phyloP scores from a whole-genome alignment of 2,113 vertebrate genomes.

The Choloepus hoffmanni region DNA sequence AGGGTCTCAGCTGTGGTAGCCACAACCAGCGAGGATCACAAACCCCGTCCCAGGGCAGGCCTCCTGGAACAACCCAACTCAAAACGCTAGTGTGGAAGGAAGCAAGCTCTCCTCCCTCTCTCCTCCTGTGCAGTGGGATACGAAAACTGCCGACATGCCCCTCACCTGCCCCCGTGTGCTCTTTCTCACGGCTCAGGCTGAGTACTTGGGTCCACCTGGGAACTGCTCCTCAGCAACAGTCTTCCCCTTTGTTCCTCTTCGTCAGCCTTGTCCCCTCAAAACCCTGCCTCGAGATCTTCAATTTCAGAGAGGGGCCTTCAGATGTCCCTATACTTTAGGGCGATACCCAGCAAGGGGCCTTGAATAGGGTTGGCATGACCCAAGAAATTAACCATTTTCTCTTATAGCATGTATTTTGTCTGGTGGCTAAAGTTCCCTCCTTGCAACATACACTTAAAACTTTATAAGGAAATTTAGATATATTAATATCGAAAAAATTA shows the following conservation, averaged over 20 bases:
- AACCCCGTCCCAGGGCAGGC: too few species aligned
- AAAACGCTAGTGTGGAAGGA: background rate
- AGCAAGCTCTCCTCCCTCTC: too few species aligned
- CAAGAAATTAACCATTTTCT: background rate
- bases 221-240: rapidly evolving
- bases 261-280: background rate
- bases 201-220: background rate
- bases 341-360: background rate
- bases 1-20: too few species aligned
- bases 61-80: too few species aligned
- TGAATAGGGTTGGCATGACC: too few species aligned
- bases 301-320: background rate
- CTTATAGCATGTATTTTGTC: background rate
- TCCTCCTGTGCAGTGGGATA: too few species aligned
- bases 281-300: background rate
- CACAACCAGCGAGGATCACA: too few species aligned
- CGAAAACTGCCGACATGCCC: too few species aligned
- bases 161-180: background rate
- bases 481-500: too few species aligned
- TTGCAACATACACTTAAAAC: background rate
- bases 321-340: background rate
- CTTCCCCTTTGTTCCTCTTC: background rate
- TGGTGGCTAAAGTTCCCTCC: background rate
- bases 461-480: background rate
- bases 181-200: background rate